These are phyloP conservation scores for Xanthorhoe spadicearia DNA, from an alignment of 2,888 invertebrate species.

Conservation along the genomic window DNA sequence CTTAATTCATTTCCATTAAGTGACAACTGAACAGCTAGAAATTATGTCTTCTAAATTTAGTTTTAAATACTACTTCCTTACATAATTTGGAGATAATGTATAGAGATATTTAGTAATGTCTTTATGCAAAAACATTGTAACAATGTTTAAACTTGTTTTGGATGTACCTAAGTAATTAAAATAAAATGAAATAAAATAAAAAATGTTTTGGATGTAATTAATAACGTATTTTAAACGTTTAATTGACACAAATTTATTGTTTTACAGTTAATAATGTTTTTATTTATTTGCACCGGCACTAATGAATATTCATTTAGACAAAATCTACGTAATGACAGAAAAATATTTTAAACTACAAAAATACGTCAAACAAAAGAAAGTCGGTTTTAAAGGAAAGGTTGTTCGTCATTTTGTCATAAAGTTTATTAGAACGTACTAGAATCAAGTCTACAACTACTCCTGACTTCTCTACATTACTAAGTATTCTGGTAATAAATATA, in stretches of 20 bases:
- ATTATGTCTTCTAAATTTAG: conserved; percentile 12
- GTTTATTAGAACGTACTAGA: no score
- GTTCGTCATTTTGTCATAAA: no score
- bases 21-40: conserved; percentile 10
- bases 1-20: conserved; percentile 22
- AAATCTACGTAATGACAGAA: not conserved
- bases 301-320: not conserved
- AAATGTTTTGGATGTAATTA: not conserved
- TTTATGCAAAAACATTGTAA: not conserved
- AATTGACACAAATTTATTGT: no score
- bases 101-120: not conserved
- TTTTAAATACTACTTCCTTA: no score
- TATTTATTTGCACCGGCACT: not conserved
- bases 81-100: no score
- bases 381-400: no score
- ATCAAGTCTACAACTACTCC: no score
- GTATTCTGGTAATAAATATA: no score
- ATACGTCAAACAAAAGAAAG: no score
- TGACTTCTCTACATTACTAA: no score
- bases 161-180: not conserved
- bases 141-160: not conserved
- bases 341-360: not conserved
- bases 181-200: no score
- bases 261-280: not conserved
- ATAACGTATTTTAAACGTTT: not conserved